Percentiles rank a stretch among this genome's conserved stretches.
Evolutionary conservation across 1,140 invertebrate genomes (phyloP).

Genomic region (Episyrphus balteatus): DNA sequence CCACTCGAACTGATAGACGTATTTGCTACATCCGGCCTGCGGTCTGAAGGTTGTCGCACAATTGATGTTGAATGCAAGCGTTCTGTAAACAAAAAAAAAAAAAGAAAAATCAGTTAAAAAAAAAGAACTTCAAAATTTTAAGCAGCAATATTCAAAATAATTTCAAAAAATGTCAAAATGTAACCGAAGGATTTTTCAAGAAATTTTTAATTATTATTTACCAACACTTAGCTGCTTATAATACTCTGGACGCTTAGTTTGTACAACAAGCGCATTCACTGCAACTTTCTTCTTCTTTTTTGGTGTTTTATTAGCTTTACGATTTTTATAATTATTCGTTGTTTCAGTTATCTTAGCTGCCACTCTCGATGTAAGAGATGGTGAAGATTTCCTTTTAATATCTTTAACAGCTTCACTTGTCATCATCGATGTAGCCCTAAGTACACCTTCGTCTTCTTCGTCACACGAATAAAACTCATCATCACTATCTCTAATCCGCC

Average conservation of each 20-base stretch:
- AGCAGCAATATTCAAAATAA: too few relatives aligned
- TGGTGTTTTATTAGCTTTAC: slow-evolving; percentile 7
- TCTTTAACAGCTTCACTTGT: background rate
- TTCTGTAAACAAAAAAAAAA: slow-evolving; percentile 14
- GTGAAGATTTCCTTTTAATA: slow-evolving; percentile 10
- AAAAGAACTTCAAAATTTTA: background rate
- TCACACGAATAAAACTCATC: slow-evolving; percentile 12
- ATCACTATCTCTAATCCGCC: background rate
- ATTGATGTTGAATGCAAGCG: slow-evolving; percentile 26
- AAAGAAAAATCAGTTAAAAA: background rate
- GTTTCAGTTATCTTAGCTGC: slow-evolving; percentile 20
- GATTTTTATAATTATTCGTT: slow-evolving; percentile 14
- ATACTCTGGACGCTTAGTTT: slow-evolving; percentile 10
- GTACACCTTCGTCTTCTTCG: slow-evolving; percentile 5
- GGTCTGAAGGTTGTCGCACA: slow-evolving; percentile 32
- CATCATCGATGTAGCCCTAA: background rate
- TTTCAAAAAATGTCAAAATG: background rate
- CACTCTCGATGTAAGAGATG: slow-evolving; percentile 20
- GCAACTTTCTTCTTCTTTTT: slow-evolving; percentile 14
- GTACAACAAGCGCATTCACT: slow-evolving; percentile 5
- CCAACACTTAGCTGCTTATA: slow-evolving; percentile 20
- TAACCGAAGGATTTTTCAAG: background rate
- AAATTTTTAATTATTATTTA: slow-evolving; percentile 10
- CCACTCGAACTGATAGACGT: slow-evolving; percentile 30
- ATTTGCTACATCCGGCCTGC: slow-evolving; percentile 26